Percentiles rank a stretch among this genome's conserved stretches.
phyloP scores from a whole-genome alignment of 2,888 invertebrate species.

The Ennomos erosarius region DNA sequence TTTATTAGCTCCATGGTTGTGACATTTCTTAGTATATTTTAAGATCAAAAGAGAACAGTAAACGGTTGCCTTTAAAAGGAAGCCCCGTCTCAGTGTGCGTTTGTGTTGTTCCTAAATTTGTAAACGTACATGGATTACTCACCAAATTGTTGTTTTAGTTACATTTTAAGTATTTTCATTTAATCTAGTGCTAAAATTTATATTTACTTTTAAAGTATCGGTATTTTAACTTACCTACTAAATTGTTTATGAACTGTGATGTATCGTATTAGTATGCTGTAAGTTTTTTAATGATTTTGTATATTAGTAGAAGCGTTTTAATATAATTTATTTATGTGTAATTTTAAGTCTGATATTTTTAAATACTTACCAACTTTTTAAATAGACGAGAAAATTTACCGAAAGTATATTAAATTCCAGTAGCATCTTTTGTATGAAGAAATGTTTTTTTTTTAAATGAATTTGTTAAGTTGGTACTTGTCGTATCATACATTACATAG shows the following conservation, averaged over 20 bases:
- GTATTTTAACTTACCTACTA: constrained; percentile 74
- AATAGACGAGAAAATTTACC: background rate
- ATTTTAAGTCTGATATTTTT: constrained; percentile 66
- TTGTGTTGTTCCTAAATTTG: constrained; percentile 79
- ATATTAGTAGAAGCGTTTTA: constrained; percentile 83
- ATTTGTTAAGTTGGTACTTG: no score
- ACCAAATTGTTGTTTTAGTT: constrained; percentile 78
- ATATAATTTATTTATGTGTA: constrained; percentile 83
- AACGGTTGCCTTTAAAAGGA: constrained; percentile 65
- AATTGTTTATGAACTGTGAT: constrained; percentile 85
- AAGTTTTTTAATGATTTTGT: constrained; percentile 84
- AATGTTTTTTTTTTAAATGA: no score
- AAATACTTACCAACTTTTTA: constrained; percentile 50
- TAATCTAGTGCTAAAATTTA: constrained; percentile 60
- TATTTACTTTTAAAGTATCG: constrained; percentile 73
- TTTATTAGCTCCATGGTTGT: no score
- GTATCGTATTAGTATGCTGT: constrained; percentile 81
- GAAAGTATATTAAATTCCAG: no score
- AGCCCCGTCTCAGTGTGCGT: constrained; percentile 52
- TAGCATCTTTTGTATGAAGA: no score
- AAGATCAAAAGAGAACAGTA: constrained; percentile 31
- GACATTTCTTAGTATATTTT: constrained; percentile 41
- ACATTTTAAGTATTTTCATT: constrained; percentile 64
- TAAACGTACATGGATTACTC: constrained; percentile 68
- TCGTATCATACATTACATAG: no score